phyloP scores from a whole-genome alignment of 2,113 vertebrate genomes.

The Dermatemys mawii region DNA sequence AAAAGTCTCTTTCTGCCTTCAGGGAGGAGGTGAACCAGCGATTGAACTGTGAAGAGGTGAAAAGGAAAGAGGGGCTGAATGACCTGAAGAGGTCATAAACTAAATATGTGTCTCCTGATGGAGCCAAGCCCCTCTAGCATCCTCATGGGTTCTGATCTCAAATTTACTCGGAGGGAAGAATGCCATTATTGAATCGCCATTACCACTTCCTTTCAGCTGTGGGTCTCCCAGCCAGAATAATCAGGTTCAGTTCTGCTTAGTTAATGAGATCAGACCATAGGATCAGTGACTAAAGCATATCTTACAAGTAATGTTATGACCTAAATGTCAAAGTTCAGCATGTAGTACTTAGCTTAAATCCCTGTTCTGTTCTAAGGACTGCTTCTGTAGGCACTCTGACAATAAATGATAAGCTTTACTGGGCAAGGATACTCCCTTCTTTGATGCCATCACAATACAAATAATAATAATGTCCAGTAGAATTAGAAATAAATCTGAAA shows the following conservation, averaged over 20 bases:
- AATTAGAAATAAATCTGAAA: neutral
- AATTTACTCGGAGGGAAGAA: neutral
- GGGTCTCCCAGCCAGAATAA: neutral
- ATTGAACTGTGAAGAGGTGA: neutral
- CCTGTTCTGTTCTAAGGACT: neutral
- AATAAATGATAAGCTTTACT: neutral
- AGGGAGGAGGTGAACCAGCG: neutral
- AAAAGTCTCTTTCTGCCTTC: neutral
- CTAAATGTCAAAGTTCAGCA: neutral
- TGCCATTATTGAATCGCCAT: neutral
- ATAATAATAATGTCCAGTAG: neutral
- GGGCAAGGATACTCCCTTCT: neutral
- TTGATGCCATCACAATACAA: accelerated
- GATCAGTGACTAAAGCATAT: neutral
- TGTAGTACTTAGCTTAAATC: neutral
- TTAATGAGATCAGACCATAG: neutral
- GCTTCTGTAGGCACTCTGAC: neutral
- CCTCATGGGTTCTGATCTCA: neutral
- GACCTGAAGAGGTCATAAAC: neutral
- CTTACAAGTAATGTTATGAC: neutral
- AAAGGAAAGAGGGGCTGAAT: neutral
- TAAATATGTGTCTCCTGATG: neutral
- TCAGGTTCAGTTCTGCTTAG: neutral
- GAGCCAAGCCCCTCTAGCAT: neutral
- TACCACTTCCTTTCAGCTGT: neutral